These are phyloP conservation scores for Camponotus fellah DNA, from an alignment of 2,888 invertebrate species.

Conservation along the genomic window DNA sequence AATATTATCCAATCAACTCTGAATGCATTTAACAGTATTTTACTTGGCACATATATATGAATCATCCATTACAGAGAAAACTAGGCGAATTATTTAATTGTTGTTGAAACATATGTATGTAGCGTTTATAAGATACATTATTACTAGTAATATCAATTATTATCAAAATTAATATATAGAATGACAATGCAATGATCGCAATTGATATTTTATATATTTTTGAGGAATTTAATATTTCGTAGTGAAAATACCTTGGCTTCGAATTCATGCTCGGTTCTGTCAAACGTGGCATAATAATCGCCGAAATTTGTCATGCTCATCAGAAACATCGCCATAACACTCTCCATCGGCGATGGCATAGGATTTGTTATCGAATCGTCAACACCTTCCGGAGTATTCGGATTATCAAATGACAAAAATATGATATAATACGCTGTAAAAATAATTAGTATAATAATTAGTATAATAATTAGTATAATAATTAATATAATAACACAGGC, in stretches of 20 bases:
- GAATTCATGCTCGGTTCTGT: conserved; percentile 94
- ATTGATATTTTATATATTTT: neutral
- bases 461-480: too few relatives aligned
- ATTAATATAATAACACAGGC: too few relatives aligned
- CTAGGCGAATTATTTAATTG: conserved; percentile 1
- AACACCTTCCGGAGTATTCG: conserved; percentile 93
- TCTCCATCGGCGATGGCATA: conserved; percentile 97
- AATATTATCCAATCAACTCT: neutral
- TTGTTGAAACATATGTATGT: neutral
- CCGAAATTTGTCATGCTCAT: conserved; percentile 99
- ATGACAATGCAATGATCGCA: neutral
- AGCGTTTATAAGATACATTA: too few relatives aligned
- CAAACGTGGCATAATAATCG: conserved; percentile 97
- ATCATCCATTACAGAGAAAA: neutral
- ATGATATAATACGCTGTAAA: conserved; percentile 95
- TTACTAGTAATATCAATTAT: neutral
- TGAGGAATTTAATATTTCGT: neutral
- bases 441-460: conserved; percentile 20
- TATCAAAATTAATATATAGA: neutral
- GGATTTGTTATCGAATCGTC: conserved; percentile 95
- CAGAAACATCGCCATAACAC: conserved; percentile 98
- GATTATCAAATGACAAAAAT: conserved; percentile 95
- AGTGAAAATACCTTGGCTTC: conserved; percentile 92
- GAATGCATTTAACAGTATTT: conserved; percentile 12
- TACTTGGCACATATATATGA: neutral